These are phyloP conservation scores for Pyrochroa serraticornis DNA, from an alignment of 2,888 invertebrate genomes.

Conservation along the genomic window DNA sequence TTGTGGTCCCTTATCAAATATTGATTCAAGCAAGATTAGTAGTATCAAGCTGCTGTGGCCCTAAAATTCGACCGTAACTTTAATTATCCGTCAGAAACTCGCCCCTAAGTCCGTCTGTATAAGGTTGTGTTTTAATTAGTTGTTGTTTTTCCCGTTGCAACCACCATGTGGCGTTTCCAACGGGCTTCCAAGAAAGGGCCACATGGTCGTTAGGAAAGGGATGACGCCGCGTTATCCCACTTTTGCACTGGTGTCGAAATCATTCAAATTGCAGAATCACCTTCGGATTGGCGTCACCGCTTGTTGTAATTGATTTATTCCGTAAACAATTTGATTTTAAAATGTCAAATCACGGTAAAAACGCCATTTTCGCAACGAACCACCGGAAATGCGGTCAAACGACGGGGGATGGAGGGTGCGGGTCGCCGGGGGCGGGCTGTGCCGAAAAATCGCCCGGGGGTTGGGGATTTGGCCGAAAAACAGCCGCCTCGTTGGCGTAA, in stretches of 20 bases:
- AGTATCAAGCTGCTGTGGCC: too few relatives aligned
- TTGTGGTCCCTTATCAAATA: too few relatives aligned
- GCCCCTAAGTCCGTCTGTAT: too few relatives aligned
- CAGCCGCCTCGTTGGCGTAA: slow-evolving; percentile 19
- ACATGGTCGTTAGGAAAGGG: slow-evolving; percentile 15
- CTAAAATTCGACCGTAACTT: too few relatives aligned
- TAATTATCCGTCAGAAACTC: too few relatives aligned
- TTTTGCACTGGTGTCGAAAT: not conserved
- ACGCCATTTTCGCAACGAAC: not conserved
- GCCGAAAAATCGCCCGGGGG: not conserved
- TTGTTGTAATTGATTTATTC: not conserved
- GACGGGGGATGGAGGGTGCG: too few relatives aligned
- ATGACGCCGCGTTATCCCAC: slow-evolving; percentile 1
- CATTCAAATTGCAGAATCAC: not conserved
- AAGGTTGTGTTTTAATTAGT: not conserved
- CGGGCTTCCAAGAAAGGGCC: slow-evolving; percentile 10
- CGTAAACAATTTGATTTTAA: not conserved
- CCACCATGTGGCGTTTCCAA: slow-evolving; percentile 3
- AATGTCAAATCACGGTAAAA: not conserved
- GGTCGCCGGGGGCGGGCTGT: not conserved
- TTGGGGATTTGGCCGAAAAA: not conserved
- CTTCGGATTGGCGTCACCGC: not conserved
- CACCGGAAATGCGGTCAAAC: too few relatives aligned
- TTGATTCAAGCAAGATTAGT: too few relatives aligned
- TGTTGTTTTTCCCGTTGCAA: not conserved